Conservation (phyloP, 1,140 invertebrate genomes). For the Tribolium madens region DNA sequence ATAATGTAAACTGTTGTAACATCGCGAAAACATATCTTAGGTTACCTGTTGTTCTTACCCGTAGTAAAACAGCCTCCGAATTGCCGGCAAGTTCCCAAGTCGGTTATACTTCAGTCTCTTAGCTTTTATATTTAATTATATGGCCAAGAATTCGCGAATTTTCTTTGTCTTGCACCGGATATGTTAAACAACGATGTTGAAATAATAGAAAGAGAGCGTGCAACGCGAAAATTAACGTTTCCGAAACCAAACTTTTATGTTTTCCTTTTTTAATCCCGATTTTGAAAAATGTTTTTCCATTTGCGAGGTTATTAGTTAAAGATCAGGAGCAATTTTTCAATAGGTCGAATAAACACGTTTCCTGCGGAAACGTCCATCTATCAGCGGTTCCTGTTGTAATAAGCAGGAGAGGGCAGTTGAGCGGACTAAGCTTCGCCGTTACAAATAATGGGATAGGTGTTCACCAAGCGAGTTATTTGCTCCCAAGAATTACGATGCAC, state of each 20-base stretch:
- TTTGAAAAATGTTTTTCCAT: slow-evolving; percentile 16
- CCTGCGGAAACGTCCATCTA: slow-evolving; percentile 53
- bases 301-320: slow-evolving; percentile 49
- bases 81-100: slow-evolving; percentile 34
- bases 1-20: slow-evolving; percentile 40
- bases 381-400: slow-evolving; percentile 55
- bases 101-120: slow-evolving; percentile 35
- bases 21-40: slow-evolving; percentile 37
- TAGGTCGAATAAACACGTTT: slow-evolving; percentile 54
- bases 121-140: slow-evolving; percentile 44
- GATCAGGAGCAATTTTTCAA: slow-evolving; percentile 51
- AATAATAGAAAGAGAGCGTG: not conserved
- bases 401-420: slow-evolving; percentile 40
- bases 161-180: slow-evolving; percentile 18
- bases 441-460: slow-evolving; percentile 58
- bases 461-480: slow-evolving; percentile 56
- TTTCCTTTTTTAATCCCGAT: too few species aligned
- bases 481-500: slow-evolving; percentile 55
- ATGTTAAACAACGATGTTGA: slow-evolving; percentile 1
- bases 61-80: slow-evolving; percentile 23
- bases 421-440: slow-evolving; percentile 14
- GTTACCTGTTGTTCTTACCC: slow-evolving; percentile 38
- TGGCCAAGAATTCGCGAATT: slow-evolving; percentile 24
- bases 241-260: not conserved
- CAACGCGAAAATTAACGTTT: not conserved